These are phyloP conservation scores for Lates calcarifer DNA, from an alignment of 2,113 vertebrate species.

Conservation along the genomic window DNA sequence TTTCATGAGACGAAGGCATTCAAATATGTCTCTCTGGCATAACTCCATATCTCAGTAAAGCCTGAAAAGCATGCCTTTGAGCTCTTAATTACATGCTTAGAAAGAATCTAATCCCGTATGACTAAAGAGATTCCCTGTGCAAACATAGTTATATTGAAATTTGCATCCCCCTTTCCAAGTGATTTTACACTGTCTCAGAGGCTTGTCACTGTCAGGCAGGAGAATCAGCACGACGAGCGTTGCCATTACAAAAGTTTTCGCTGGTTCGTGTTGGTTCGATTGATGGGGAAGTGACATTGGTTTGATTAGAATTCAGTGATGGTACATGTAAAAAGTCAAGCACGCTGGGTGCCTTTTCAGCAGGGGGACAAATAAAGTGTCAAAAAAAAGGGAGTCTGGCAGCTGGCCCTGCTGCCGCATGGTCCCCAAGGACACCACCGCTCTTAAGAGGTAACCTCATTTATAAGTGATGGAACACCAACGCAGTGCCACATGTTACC, in stretches of 20 bases:
- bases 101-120: slow-evolving; percentile 63
- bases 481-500: slow-evolving; percentile 52
- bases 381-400: slow-evolving; percentile 56
- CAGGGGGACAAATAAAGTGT: slow-evolving; percentile 35
- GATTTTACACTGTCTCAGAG: slow-evolving; percentile 31
- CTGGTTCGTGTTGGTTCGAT: not conserved
- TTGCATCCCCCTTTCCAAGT: slow-evolving; percentile 23
- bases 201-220: not conserved
- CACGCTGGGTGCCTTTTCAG: slow-evolving; percentile 41
- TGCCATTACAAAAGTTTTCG: not conserved
- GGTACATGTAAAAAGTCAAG: slow-evolving; percentile 31
- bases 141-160: slow-evolving; percentile 62
- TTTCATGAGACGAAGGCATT: slow-evolving; percentile 3
- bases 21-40: slow-evolving; percentile 40
- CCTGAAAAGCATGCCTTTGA: slow-evolving; percentile 57
- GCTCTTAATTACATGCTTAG: slow-evolving; percentile 61
- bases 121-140: slow-evolving; percentile 63
- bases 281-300: slow-evolving; percentile 21
- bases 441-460: slow-evolving; percentile 73
- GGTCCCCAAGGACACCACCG: slow-evolving; percentile 29
- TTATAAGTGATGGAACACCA: slow-evolving; percentile 73
- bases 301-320: slow-evolving; percentile 1
- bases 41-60: slow-evolving; percentile 43
- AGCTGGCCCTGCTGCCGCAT: slow-evolving; percentile 1
- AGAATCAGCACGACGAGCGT: not conserved